Evolutionary conservation across 2,888 invertebrate genomes (phyloP), one percentile per base, ranked within the genome.

Genomic region (Chrysotoxum bicinctum): DNA sequence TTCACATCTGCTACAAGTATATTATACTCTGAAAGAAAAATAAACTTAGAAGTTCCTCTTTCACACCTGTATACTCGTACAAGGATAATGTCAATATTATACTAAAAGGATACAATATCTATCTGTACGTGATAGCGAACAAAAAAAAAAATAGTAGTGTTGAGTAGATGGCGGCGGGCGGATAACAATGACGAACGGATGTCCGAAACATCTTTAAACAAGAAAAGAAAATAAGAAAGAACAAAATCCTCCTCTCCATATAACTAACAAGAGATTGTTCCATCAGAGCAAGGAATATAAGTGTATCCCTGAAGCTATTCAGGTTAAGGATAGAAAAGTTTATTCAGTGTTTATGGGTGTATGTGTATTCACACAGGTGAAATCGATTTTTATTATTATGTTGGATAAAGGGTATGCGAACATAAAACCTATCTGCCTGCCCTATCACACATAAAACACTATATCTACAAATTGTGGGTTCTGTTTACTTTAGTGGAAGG

Each of bases 161-260:
- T 48, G 54, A 54, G 6, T 50, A 50, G 30, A n/a, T n/a, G n/a
- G n/a, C n/a, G n/a, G n/a, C n/a, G n/a, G 52, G 10, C 37, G 60
- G 14, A 62, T 74, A 32, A 26, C 74, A 75, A 69, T 23, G 58
- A 43, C 30, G 16, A 75, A 66, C 83, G 83, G 83, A 84, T 70
- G 74, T 84, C 83, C 83, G 83, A 75, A 70, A 79, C 70, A 66
- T 79, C 66, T 84, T 74, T n/a, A 6, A 48, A 66, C 21, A 66
- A 37, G 8, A 58, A 35, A 7, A 19, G 16, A 19, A 56, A 32
- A 19, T 3, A 19, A 12, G 19, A 32, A 1, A 56, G 4, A 16
- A 30, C 16, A 56, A 19, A 19, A 19, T 56, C 14, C 14, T 21
- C 37, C 12, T 21, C 37, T 37, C 21, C n/a, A n/a, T n/a, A n/a